phyloP scores from a whole-genome alignment of 2,113 vertebrate genomes.

The Heterochromis multidens region DNA sequence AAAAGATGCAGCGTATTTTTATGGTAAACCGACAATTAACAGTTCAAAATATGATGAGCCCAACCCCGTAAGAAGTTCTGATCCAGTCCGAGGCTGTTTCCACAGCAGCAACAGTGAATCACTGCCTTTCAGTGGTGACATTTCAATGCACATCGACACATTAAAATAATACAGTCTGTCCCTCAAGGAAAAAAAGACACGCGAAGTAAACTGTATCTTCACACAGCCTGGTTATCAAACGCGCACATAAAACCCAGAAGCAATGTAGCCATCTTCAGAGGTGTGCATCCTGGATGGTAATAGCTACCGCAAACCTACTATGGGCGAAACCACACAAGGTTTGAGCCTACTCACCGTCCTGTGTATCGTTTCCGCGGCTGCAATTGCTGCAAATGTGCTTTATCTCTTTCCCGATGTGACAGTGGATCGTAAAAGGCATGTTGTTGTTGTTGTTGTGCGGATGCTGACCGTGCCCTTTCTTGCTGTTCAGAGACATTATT shows the following conservation, averaged over 20 bases:
- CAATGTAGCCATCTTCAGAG: neutral
- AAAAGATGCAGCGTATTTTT: neutral
- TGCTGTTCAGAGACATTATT: slow-evolving; percentile 84
- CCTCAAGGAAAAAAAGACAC: neutral
- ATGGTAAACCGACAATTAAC: neutral
- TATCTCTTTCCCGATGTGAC: slow-evolving; percentile 97
- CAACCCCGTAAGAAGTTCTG: slow-evolving; percentile 25
- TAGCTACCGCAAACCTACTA: slow-evolving; percentile 26
- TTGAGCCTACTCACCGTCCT: slow-evolving; percentile 86
- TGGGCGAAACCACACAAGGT: slow-evolving; percentile 24
- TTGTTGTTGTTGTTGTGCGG: slow-evolving; percentile 78
- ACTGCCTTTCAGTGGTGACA: neutral
- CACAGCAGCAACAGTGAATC: slow-evolving; percentile 17
- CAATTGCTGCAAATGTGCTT: slow-evolving; percentile 99
- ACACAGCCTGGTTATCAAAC: neutral
- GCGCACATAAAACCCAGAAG: neutral
- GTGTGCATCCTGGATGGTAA: neutral
- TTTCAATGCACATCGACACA: neutral
- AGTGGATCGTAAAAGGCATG: slow-evolving; percentile 94
- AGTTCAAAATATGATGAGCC: neutral
- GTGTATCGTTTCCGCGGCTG: slow-evolving; percentile 90
- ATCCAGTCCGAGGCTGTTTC: slow-evolving; percentile 19
- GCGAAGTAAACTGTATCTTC: neutral
- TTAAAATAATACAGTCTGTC: neutral
- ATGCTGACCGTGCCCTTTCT: slow-evolving; percentile 79